Conservation (phyloP, 1,140 invertebrate genomes). For the Neodiprion fabricii region DNA sequence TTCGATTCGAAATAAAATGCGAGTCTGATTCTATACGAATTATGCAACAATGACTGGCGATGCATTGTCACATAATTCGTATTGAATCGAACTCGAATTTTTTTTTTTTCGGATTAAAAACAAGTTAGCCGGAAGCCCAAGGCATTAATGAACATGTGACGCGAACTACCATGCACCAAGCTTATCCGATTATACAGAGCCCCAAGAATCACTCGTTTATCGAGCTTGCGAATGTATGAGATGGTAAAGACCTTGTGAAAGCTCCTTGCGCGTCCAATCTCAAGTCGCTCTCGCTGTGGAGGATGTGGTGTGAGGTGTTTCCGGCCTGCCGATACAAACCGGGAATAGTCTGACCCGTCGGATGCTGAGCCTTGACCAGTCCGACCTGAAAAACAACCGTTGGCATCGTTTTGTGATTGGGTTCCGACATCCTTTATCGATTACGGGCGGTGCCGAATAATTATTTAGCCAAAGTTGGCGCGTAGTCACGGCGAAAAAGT, state of each 20-base stretch:
- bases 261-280: conserved; percentile 55
- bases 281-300: conserved; percentile 57
- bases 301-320: conserved; percentile 50
- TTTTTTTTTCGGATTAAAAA: conserved; percentile 12
- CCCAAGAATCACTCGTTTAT: too few species aligned
- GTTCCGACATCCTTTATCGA: background rate
- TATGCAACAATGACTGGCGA: too few species aligned
- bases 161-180: too few species aligned
- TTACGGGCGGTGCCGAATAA: background rate
- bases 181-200: too few species aligned
- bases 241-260: conserved; percentile 49
- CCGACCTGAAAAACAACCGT: conserved; percentile 46
- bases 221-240: too few species aligned
- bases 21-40: too few species aligned
- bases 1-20: too few species aligned
- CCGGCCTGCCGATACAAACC: conserved; percentile 52
- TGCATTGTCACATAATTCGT: too few species aligned
- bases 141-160: too few species aligned
- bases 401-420: too few species aligned
- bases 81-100: background rate
- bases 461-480: background rate
- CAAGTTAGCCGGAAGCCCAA: background rate
- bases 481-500: background rate
- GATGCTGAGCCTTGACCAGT: conserved; percentile 58
- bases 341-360: conserved; percentile 54